Base-by-base conservation (phyloP, 2,797 vertebrate species). In the Paedocypris micromegethes region DNA sequence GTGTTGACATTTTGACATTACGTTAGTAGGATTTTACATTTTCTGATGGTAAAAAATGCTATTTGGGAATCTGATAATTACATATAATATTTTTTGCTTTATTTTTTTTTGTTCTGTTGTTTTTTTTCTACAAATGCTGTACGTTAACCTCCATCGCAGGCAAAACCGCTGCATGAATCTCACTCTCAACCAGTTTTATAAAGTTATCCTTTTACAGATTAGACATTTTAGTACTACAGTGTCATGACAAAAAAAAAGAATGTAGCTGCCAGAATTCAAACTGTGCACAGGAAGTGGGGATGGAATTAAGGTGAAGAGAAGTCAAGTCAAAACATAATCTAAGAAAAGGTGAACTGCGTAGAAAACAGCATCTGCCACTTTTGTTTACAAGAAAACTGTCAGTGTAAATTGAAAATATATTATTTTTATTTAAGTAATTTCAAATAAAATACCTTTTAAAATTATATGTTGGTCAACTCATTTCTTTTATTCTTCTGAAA, bases 401-500 rank as follows among this genome's bases (percentile, higher is more conserved):
- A 91, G 90, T 93, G 91, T 88, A 92, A 92, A 87, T 91, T 86
- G 89, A 91, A 88, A 85, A 88, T 88, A 93, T 88, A 92, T 88
- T 92, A 90, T 93, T 94, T 95, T 91, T 96, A 93, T 92, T 92
- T 91, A 88, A 91, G 81, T 91, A 91, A 90, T 89, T 94, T 91
- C 90, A 93, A 97, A 94, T 97, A 96, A 97, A 97, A 88, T 77
- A 86, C 87, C 80, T 89, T 87, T 90, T 87, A 87, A 91, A 89
- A 76, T 87, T 53, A 56, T 56, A 23, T 23, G 23, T 23, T 23
- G 23, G 23, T 23, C 23, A 23, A 23, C 23, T 23, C 23, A 23
- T 23, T 23, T 23, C 23, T 23, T 23, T 23, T 23, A 23, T 23
- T 23, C 23, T 23, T 23, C 23, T 23, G 1, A 23, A 23, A 23